These are phyloP conservation scores for Pyrochroa serraticornis DNA, from an alignment of 2,888 invertebrate species.

Conservation along the genomic window DNA sequence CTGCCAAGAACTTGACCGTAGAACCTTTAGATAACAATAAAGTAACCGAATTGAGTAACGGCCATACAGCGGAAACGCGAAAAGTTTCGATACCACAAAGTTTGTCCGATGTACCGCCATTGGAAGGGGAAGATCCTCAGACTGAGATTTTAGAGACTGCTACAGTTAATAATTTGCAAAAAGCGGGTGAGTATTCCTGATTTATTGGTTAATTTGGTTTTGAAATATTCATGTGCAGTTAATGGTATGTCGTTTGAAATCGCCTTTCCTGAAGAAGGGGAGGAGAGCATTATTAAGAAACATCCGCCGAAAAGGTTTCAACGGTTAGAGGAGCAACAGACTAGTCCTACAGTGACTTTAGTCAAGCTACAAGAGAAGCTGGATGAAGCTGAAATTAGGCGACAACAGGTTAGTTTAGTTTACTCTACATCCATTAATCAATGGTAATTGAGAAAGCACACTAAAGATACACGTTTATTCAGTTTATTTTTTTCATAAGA, in stretches of 20 bases:
- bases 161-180: slow-evolving; percentile 49
- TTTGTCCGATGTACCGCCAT: slow-evolving; percentile 44
- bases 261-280: slow-evolving; percentile 47
- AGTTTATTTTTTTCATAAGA: too few species aligned
- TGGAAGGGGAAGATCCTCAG: slow-evolving; percentile 50
- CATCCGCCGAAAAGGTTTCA: slow-evolving; percentile 74
- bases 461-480: too few species aligned
- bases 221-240: slow-evolving; percentile 35
- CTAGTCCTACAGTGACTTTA: slow-evolving; percentile 61
- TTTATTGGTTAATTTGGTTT: background rate
- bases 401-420: slow-evolving; percentile 63
- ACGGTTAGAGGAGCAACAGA: slow-evolving; percentile 68
- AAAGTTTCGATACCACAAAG: slow-evolving; percentile 42
- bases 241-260: slow-evolving; percentile 56
- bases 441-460: background rate
- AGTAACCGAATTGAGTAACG: slow-evolving; percentile 34
- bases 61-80: slow-evolving; percentile 32
- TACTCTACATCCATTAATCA: background rate
- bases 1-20: slow-evolving; percentile 52
- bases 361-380: slow-evolving; percentile 73
- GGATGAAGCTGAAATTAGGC: slow-evolving; percentile 73
- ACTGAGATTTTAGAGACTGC: slow-evolving; percentile 47
- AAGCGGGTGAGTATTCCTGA: slow-evolving; percentile 44
- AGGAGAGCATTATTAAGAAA: slow-evolving; percentile 60
- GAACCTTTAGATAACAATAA: slow-evolving; percentile 48